A percentile compares a stretch with the other conserved stretches of the same genome.
Conservation (phyloP, 2,113 vertebrate genomes). For the Clarias macrocephalus region DNA sequence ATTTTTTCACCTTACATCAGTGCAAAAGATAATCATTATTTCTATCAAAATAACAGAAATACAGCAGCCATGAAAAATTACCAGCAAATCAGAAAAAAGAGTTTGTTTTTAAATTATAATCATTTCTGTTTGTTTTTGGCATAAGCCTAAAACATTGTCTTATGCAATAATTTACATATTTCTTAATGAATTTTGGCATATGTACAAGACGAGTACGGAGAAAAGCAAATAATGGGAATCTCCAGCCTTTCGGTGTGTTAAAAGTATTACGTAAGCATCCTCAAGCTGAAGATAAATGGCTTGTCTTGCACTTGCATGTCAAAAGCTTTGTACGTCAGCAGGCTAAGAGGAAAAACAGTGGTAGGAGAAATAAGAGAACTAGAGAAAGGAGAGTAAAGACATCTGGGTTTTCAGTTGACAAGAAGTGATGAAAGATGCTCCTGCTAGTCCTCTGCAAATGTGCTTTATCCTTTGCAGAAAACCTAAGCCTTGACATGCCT, state of each 20-base stretch:
- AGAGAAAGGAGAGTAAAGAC: conserved; percentile 32
- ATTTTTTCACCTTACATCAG: no score
- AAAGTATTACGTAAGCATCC: conserved; percentile 65
- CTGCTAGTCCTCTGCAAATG: background rate
- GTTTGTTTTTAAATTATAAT: background rate
- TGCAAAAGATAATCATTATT: no score
- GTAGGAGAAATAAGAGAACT: conserved; percentile 22
- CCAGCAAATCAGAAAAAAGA: no score
- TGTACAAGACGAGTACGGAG: background rate
- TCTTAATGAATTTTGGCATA: background rate
- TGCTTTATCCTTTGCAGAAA: conserved; percentile 17
- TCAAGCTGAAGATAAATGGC: conserved; percentile 56
- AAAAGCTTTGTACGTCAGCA: conserved; percentile 54
- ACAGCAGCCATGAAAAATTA: no score
- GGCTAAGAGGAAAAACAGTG: conserved; percentile 49
- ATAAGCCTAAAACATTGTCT: background rate
- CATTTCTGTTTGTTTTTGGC: background rate
- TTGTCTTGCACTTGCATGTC: conserved; percentile 17
- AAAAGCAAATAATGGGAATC: conserved; percentile 7
- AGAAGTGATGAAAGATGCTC: conserved; percentile 12
- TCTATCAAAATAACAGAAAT: no score
- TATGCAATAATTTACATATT: background rate
- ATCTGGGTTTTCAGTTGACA: conserved; percentile 12
- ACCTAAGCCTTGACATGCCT: conserved; percentile 9
- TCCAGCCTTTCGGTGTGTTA: conserved; percentile 42